Evolutionary conservation across 1,140 invertebrate species (phyloP), one percentile per base, ranked within the genome.

Genomic region (Melipona quadrifasciata): DNA sequence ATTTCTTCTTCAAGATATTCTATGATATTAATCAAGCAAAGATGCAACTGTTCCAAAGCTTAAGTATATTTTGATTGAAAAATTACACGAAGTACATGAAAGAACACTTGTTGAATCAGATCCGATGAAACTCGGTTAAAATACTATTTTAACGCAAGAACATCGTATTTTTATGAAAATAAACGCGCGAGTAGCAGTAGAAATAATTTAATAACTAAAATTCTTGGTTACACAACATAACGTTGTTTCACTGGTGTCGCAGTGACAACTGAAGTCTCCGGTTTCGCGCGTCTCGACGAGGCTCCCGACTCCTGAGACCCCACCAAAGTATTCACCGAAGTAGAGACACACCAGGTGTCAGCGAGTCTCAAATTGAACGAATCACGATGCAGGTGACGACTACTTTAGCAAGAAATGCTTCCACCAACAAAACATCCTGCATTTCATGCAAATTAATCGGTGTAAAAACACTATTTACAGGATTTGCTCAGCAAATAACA

Each of bases 231-330:
- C 61, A 61, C 58, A 61, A 57, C 74, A 57, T 74, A 79, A 65
- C 31, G 70, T 70, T 84, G 27, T 84, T 83, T 76, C 57, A 58
- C 17, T 86, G 87, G 87, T 76, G 91, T 89, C 88, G 88, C 90
- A 80, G 79, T 91, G 90, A 90, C 90, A 91, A 92, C 91, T 92
- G 90, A 90, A 87, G 81, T 73, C 83, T 73, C 77, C n/a, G 75
- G 80, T 86, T 80, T 81, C 55, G 70, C 82, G 82, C 80, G 85
- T 75, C 80, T 71, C 68, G 70, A 67, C 70, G 87, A 86, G 75
- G 64, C 86, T 84, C 73, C 76, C 74, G 70, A 86, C 86, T 84
- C 76, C 73, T 72, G 72, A 86, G 84, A 82, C 90, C 86, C 88
- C 88, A 87, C 87, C 85, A 90, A 86, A 90, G 80, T 85, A 81